Evolutionary conservation across 2,113 vertebrate species (phyloP).

Genomic region (Tragelaphus imberbis): DNA sequence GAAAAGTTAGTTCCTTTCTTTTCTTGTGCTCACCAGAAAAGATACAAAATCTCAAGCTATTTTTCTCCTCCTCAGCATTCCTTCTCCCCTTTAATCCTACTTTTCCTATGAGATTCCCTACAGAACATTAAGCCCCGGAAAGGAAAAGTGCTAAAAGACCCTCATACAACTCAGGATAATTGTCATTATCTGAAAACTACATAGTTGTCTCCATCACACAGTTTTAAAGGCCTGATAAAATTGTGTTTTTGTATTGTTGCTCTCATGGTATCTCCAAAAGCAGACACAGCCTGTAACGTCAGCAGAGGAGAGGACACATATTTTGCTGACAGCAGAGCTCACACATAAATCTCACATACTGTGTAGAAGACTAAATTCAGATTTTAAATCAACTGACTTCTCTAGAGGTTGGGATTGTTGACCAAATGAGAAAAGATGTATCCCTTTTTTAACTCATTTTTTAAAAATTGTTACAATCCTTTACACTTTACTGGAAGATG

Average conservation of each 20-base stretch:
- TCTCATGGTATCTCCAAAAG: neutral
- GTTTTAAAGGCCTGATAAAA: neutral
- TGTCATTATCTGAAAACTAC: neutral
- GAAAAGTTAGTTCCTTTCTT: neutral
- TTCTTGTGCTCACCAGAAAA: neutral
- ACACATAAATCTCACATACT: neutral
- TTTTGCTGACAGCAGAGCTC: conserved; percentile 3
- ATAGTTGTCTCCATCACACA: neutral
- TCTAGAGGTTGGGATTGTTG: conserved; percentile 26
- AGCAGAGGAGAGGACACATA: neutral
- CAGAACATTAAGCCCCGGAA: neutral
- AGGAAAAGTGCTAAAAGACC: neutral
- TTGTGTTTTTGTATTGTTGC: neutral
- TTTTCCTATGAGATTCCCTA: neutral
- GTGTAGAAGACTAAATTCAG: conserved; percentile 19
- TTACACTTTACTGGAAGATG: neutral
- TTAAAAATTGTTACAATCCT: neutral
- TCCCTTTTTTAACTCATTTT: neutral
- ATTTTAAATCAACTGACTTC: conserved; percentile 29
- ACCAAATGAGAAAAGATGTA: neutral
- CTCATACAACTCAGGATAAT: neutral
- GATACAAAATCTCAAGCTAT: neutral
- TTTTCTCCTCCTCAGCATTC: neutral
- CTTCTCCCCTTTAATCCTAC: neutral
- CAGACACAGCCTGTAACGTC: neutral